Base-by-base conservation (phyloP, 2,113 vertebrate genomes). In the Oncorhynchus tshawytscha region DNA sequence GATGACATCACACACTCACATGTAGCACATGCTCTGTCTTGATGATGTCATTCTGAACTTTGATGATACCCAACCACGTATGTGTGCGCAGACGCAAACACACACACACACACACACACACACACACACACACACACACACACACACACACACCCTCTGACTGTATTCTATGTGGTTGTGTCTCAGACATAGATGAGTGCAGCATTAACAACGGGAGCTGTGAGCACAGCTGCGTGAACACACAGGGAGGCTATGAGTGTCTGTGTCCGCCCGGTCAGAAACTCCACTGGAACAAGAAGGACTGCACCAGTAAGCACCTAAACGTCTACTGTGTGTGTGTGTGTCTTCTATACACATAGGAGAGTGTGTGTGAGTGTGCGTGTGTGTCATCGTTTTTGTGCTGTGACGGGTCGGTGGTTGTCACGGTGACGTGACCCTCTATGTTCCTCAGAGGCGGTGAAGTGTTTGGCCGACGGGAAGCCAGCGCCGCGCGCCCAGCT, bases 231-330 rank as follows among this genome's bases (percentile, higher is more conserved):
- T 98, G 97, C 51, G 66, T 95, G 5, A 99, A 99, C 86, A 97
- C 95, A 0, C 90, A 92, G 87, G 97, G 97, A 18, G 88, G 94
- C 88, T 98, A 95, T 0, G 96, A 97, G 76, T 99, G 97, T 57
- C 51, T 94, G 64, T 99, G 97, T 85, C 96, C 96, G 0, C 82
- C 92, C 0, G 96, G 95, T 29, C 93, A 95, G 88, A 95, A 94
- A 39, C 93, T 98, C 3, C 96, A 98, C 88, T 99, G 97, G 97
- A 99, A 99, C 90, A 95, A 93, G 89, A 98, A 96, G 77, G 97
- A 99, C 75, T 99, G 97, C 2, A 79, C 95, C 71, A 96, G 97
- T 98, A 89, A 94, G 95, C 70, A 78, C 31, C 70, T 2, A 51
- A 24, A 15, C 22, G 11, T 34, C 4, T 67, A 9, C 11, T 34